Base-by-base conservation (phyloP, 2,888 invertebrate genomes). In the Camptogramma bilineatum region DNA sequence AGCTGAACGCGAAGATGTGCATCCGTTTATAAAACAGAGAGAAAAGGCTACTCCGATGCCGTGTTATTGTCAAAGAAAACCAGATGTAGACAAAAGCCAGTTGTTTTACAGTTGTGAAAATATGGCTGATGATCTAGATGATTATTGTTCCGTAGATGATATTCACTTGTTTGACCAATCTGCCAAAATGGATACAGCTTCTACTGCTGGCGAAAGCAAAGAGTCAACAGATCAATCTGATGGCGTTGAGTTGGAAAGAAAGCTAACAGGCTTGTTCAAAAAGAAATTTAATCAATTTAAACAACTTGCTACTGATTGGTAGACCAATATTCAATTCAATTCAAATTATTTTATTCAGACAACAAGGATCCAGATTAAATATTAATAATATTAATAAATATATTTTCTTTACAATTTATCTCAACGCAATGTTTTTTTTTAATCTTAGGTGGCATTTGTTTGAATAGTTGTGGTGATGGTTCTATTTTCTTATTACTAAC, bases 281-380 rank as follows among this genome's bases (percentile, higher is more conserved):
- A 89, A 85, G 72, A 90, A 86, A 73, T 1, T 81, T 1, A n/a
- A 16, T 13, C 85, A 87, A 65, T n/a, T 87, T 2, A 84, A 83
- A 73, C 73, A 76, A 73, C 63, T 87, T 47, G 16, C 86, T 48
- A 54, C 53, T 8, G 85, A 89, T 61, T 86, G 86, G 85, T 75
- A 69, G 58, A 62, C 28, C 28, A 17, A 8, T n/a, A n/a, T n/a
- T n/a, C n/a, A n/a, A n/a, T n/a, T n/a, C n/a, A n/a, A n/a, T n/a
- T n/a, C n/a, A n/a, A n/a, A n/a, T n/a, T n/a, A n/a, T n/a, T n/a
- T n/a, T n/a, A n/a, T n/a, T n/a, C n/a, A n/a, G n/a, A n/a, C n/a
- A n/a, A n/a, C n/a, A n/a, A n/a, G n/a, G n/a, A n/a, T n/a, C n/a
- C n/a, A n/a, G n/a, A n/a, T n/a, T n/a, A n/a, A n/a, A n/a, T n/a